Base-by-base conservation (phyloP, 2,113 vertebrate species). In the Hippoglossus stenolepis region DNA sequence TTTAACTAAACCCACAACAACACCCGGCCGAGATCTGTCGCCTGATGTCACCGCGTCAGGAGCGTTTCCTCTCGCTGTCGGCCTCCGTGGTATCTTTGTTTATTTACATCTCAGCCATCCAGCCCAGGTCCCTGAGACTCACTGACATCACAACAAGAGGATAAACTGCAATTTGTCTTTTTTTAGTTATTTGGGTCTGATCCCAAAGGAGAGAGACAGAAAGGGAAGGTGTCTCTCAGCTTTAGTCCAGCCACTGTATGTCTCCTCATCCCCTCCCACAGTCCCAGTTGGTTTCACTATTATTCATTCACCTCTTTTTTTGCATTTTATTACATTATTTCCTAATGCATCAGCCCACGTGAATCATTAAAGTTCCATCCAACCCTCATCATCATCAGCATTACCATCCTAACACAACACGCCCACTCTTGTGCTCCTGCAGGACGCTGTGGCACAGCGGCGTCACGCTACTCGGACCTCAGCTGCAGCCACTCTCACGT, bases 401-500 rank as follows among this genome's bases (percentile, higher is more conserved):
- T 69, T n/a, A 51, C 54, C 10, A 60, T 26, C 49, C 26, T 26
- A 21, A 65, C 35, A 5, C 40, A 13, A 28, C n/a, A 47, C 61
- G 5, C 24, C 7, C 60, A 12, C 38, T 75, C 60, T 1, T 65
- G 64, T 70, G 65, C 38, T 74, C n/a, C 85, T 89, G 24, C 89
- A 90, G 84, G 78, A 40, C 49, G 31, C 47, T 82, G 58, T 31
- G 58, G 57, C 57, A 60, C 86, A 1, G 73, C 18, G 18, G 67
- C 69, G 8, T 90, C 91, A 1, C 56, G 20, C 54, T 88, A 59
- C 74, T 92, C 90, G 3, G 83, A 87, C 80, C 40, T 85, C 58
- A 93, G 90, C 76, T 85, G 80, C 72, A 73, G 57, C 45, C 84
- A 73, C 21, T 90, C 91, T 2, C 75, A 66, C 13, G 65, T 75